Evolutionary conservation across 2,113 vertebrate genomes (phyloP).

Genomic region (Eulemur rufifrons): DNA sequence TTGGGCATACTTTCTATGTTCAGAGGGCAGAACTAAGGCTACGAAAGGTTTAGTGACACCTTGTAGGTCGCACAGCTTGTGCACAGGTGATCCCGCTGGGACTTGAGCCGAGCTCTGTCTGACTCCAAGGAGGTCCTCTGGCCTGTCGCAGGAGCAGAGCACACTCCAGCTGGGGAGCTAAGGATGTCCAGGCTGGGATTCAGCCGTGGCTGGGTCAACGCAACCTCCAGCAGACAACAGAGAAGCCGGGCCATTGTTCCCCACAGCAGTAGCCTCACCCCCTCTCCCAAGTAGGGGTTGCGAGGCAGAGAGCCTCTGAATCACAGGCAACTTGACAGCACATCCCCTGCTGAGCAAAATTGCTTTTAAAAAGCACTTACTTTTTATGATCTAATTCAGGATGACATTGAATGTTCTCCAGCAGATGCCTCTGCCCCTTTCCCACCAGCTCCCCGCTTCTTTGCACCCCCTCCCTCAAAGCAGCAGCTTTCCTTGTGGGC

Average conservation of each 20-base stretch:
- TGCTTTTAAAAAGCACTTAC: conserved; percentile 83
- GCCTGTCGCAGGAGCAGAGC: not conserved
- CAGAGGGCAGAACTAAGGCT: not conserved
- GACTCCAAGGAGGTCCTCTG: not conserved
- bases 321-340: conserved; percentile 70
- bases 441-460: not conserved
- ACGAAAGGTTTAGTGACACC: not conserved
- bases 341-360: conserved; percentile 62
- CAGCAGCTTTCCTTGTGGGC: not conserved
- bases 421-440: conserved; percentile 56
- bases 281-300: conserved; percentile 5
- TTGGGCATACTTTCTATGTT: not conserved
- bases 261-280: not conserved
- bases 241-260: conserved; percentile 38
- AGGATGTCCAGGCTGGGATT: not conserved
- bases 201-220: not conserved
- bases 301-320: conserved; percentile 71
- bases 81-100: not conserved
- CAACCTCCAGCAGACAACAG: not conserved
- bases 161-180: not conserved
- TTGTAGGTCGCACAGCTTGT: not conserved
- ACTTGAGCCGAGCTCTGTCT: not conserved
- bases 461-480: not conserved
- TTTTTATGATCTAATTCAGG: conserved; percentile 82
- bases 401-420: conserved; percentile 70